Evolutionary conservation across 2,888 invertebrate genomes (phyloP).

Genomic region (Drosophila siamana): DNA sequence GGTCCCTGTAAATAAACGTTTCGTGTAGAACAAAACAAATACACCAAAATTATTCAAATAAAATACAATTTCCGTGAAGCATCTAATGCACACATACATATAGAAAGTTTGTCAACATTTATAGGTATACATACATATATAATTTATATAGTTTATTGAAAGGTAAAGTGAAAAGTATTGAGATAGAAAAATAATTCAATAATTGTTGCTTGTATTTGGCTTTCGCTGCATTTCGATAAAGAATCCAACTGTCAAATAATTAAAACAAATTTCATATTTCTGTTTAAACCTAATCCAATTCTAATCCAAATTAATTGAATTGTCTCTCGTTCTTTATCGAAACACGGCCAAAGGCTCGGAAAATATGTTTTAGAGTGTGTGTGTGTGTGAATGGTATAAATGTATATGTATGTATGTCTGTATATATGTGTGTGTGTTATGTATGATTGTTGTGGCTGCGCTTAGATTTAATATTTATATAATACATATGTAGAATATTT

Average conservation of each 20-base stretch:
- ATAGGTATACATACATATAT: conserved; percentile 38
- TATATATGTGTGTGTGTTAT: conserved; percentile 11
- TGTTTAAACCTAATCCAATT: conserved; percentile 1
- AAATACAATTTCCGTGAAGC: conserved; percentile 52
- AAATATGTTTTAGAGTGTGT: conserved; percentile 10
- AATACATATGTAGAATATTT: conserved; percentile 42
- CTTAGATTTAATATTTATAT: conserved; percentile 66
- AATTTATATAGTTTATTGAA: conserved; percentile 31
- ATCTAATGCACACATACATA: conserved; percentile 73
- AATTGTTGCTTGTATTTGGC: conserved; percentile 2
- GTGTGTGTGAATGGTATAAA: background rate
- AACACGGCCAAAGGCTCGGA: conserved; percentile 43
- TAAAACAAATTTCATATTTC: background rate
- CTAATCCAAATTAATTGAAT: conserved; percentile 24
- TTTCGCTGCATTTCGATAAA: conserved; percentile 42
- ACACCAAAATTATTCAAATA: conserved; percentile 75
- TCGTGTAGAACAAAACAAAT: conserved; percentile 68
- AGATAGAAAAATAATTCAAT: conserved; percentile 13
- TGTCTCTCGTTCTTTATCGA: conserved; percentile 53
- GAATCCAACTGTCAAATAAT: conserved; percentile 4
- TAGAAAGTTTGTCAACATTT: conserved; percentile 54
- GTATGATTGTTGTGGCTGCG: conserved; percentile 36
- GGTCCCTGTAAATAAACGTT: conserved; percentile 90
- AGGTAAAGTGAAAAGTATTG: conserved; percentile 51
- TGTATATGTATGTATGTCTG: conserved; percentile 1